These are phyloP conservation scores for Portunus trituberculatus DNA, from an alignment of 1,140 invertebrate species.

Conservation along the genomic window DNA sequence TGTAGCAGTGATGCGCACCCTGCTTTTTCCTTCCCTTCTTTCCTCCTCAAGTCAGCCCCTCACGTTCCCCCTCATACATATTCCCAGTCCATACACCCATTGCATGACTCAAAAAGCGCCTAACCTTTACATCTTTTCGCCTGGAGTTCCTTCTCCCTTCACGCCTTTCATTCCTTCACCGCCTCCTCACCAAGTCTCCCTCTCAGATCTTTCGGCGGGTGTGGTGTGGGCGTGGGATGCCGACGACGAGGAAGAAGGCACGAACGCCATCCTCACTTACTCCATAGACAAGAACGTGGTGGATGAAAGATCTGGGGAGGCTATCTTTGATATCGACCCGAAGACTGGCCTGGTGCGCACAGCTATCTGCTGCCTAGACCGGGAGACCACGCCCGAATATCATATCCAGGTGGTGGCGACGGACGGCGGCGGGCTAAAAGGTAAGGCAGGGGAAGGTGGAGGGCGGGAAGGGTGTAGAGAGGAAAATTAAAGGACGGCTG, in stretches of 20 bases:
- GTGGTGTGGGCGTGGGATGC: constrained; percentile 54
- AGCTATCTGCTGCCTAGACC: constrained; percentile 42
- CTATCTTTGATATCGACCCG: constrained; percentile 45
- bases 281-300: constrained; percentile 40
- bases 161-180: background rate
- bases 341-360: constrained; percentile 46
- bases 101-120: background rate
- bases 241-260: constrained; percentile 45
- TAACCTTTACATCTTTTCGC: background rate
- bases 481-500: background rate
- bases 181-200: background rate
- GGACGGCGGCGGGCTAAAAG: constrained; percentile 46
- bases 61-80: background rate
- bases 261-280: constrained; percentile 46
- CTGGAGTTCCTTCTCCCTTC: background rate
- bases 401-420: constrained; percentile 42
- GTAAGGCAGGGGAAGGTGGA: background rate
- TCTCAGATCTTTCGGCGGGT: constrained; percentile 42
- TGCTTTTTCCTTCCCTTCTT: background rate
- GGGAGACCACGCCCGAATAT: constrained; percentile 46
- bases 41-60: background rate
- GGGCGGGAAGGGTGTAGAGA: background rate
- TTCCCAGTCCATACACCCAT: background rate
- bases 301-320: constrained; percentile 15
- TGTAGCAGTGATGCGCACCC: background rate